Evolutionary conservation across 1,140 invertebrate species (phyloP).

Genomic region (Drosophila triauraria): DNA sequence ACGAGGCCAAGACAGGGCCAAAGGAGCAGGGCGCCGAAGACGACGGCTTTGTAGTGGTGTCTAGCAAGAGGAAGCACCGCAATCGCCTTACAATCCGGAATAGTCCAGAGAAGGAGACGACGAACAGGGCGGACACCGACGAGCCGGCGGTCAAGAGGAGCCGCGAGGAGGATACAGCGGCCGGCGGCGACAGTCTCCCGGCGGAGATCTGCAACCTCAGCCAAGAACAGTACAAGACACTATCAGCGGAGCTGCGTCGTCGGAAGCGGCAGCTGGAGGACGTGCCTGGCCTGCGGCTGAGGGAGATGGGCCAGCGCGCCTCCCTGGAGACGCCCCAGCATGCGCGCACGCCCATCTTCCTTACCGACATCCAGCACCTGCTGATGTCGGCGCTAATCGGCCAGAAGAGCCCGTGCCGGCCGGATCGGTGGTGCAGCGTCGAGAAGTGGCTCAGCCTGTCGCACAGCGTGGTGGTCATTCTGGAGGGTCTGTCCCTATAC

Average conservation of each 20-base stretch:
- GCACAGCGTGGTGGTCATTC: conserved; percentile 90
- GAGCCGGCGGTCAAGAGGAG: conserved; percentile 49
- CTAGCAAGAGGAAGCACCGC: conserved; percentile 60
- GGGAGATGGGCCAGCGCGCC: conserved; percentile 88
- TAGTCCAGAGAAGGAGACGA: conserved; percentile 22
- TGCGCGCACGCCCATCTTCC: conserved; percentile 90
- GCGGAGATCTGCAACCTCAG: conserved; percentile 58
- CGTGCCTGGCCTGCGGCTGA: conserved; percentile 87
- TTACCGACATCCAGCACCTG: conserved; percentile 93
- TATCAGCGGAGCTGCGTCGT: conserved; percentile 86
- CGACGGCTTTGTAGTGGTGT: conserved; percentile 65
- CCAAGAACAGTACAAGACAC: conserved; percentile 86
- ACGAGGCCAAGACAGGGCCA: not conserved
- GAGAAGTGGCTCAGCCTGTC: conserved; percentile 90
- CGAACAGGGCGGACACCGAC: conserved; percentile 11
- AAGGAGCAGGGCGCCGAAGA: conserved; percentile 30
- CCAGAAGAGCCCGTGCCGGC: conserved; percentile 88
- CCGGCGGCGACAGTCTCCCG: conserved; percentile 57
- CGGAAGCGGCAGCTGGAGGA: conserved; percentile 86
- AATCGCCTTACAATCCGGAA: conserved; percentile 58
- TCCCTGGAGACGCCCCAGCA: conserved; percentile 86
- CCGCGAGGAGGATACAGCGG: conserved; percentile 31
- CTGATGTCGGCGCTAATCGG: conserved; percentile 91
- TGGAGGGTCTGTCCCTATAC: conserved; percentile 91
- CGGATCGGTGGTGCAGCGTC: conserved; percentile 92